Evolutionary conservation across 2,113 vertebrate species (phyloP), one percentile per base, ranked within the genome.

Genomic region (Syngnathus floridae): DNA sequence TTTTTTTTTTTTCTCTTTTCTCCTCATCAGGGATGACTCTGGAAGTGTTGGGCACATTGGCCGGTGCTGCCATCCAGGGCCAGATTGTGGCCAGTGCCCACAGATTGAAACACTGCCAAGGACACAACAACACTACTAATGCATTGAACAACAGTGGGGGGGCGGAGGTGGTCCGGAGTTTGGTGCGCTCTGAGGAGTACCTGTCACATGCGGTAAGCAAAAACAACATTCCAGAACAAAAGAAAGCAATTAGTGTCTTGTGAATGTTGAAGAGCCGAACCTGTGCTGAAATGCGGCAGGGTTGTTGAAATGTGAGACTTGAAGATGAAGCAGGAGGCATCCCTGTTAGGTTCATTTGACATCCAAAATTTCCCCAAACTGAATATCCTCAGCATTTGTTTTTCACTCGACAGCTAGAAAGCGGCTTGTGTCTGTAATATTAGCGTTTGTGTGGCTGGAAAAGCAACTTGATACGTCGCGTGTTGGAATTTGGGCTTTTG

Each of bases 81-180:
- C 94, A 97, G 84, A 94, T 98, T 4, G 95, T 97, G 65, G 93
- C 94, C 4, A 91, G 93, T 0, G 94, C 94, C 77, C 95, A 98
- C 55, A 81, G 82, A 36, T 69, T 81, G 61, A 83, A 93, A 81
- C 84, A 90, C 88, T 96, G 94, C 82, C 70, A 67, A 2, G 72
- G 79, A 54, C 70, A 82, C 74, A 92, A 90, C 76, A 51, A 57
- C 43, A 86, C 91, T 0, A 41, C 70, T 14, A 79, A 84, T 82
- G 67, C 80, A 70, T 75, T 84, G 13, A 79, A 60, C 72, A 93
- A 93, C 75, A 72, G 72, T 76, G 90, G 87, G 7, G 82, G 85
- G 52, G 67, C 84, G 5, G 82, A 86, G 7, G 77, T 83, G 26
- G 68, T 88, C 71, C 81, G 65, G 70, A 88, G 80, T 62, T 73